These are phyloP conservation scores for Drosophila pallidifrons DNA, from an alignment of 1,140 invertebrate genomes.

Conservation along the genomic window DNA sequence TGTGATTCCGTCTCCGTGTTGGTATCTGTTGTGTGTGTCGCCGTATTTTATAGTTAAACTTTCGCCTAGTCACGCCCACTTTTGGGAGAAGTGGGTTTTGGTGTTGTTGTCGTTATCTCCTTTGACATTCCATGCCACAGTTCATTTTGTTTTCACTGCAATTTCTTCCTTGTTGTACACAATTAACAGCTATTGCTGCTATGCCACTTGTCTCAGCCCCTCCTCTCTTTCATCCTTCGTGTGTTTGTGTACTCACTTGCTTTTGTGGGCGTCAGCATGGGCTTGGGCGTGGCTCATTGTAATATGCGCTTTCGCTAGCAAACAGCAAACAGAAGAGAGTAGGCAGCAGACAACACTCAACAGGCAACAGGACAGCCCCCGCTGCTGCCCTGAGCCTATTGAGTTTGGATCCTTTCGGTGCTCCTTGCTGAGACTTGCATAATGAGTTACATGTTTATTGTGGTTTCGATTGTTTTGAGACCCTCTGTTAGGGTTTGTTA, in stretches of 20 bases:
- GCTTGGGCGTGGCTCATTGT: constrained; percentile 65
- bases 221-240: not conserved
- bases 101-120: constrained; percentile 35
- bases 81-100: constrained; percentile 3
- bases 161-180: constrained; percentile 82
- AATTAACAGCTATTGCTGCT: constrained; percentile 73
- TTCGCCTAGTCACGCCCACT: constrained; percentile 42
- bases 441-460: constrained; percentile 75
- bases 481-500: constrained; percentile 19
- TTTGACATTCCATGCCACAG: constrained; percentile 69
- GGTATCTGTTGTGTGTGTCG: constrained; percentile 61
- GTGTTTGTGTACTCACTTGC: constrained; percentile 21
- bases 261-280: constrained; percentile 27
- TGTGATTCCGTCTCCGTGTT: constrained; percentile 6
- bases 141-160: constrained; percentile 80
- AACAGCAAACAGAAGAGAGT: constrained; percentile 9
- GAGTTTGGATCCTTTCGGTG: constrained; percentile 22
- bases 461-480: constrained; percentile 25
- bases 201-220: constrained; percentile 13
- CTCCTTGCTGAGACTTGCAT: constrained; percentile 70
- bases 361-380: constrained; percentile 6
- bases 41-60: constrained; percentile 71
- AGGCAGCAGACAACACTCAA: no score
- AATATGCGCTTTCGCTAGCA: constrained; percentile 68
- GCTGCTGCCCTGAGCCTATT: constrained; percentile 19